Conservation (phyloP, 1,140 invertebrate genomes). For the Globodera ellingtonae region DNA sequence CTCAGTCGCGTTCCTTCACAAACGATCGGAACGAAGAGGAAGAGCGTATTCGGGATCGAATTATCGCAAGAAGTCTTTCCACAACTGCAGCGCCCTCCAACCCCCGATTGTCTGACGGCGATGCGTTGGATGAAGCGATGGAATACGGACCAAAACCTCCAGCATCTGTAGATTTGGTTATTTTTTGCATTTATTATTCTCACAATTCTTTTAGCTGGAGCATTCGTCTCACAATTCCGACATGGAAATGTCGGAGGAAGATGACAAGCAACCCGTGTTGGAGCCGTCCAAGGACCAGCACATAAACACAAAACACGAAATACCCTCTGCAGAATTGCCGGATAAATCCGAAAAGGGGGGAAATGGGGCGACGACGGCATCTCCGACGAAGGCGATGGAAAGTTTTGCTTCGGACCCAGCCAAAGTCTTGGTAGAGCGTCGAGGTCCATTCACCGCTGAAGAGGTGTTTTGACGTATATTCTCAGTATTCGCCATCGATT, state of each 20-base stretch:
- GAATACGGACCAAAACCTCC: slow-evolving; percentile 29
- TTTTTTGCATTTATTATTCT: not conserved
- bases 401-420: not conserved
- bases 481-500: not conserved
- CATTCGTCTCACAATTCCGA: not conserved
- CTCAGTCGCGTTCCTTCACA: not conserved
- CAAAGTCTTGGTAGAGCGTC: not conserved
- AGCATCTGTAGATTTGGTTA: not conserved
- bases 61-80: slow-evolving; percentile 9
- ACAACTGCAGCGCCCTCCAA: not conserved
- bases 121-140: not conserved
- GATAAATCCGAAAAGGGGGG: not conserved
- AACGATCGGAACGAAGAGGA: slow-evolving; percentile 11
- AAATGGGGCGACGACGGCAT: not conserved
- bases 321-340: not conserved
- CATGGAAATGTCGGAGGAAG: slow-evolving; percentile 30
- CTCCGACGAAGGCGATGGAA: not conserved
- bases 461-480: slow-evolving; percentile 22
- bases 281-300: not conserved
- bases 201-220: not conserved
- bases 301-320: not conserved
- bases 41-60: slow-evolving; percentile 13
- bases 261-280: not conserved
- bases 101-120: not conserved
- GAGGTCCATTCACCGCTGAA: slow-evolving; percentile 5